Percentiles rank a stretch among this genome's conserved stretches.
phyloP scores from a whole-genome alignment of 2,113 vertebrate species.

The Triplophysa dalaica region DNA sequence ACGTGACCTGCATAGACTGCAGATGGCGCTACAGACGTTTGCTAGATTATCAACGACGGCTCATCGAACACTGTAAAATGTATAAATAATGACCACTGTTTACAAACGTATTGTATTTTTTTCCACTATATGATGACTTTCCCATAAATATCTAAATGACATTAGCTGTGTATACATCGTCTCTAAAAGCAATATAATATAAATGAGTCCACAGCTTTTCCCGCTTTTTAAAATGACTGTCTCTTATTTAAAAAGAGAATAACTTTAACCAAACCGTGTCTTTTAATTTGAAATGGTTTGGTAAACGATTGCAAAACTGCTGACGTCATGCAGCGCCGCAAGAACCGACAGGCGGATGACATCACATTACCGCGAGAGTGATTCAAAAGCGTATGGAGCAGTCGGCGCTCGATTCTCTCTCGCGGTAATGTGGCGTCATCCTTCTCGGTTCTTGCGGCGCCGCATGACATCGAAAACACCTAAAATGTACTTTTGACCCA shows the following conservation, averaged over 20 bases:
- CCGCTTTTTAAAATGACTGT: background rate
- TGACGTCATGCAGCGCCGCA: no score
- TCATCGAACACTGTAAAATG: background rate
- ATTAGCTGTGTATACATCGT: background rate
- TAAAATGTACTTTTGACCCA: background rate
- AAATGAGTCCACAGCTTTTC: background rate
- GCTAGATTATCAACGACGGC: background rate
- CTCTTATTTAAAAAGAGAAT: background rate
- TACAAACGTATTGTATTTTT: no score
- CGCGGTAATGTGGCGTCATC: no score
- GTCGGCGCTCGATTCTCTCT: no score
- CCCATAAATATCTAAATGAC: background rate
- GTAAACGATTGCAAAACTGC: background rate
- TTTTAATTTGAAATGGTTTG: slow-evolving; percentile 4
- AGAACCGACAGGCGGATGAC: no score
- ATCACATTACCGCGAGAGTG: no score
- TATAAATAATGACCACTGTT: no score
- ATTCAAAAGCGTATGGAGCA: no score
- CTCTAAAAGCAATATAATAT: background rate
- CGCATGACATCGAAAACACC: no score
- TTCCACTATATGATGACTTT: no score
- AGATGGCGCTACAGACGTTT: slow-evolving; percentile 6
- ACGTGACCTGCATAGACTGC: background rate
- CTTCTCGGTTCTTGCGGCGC: no score
- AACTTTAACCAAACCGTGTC: background rate